Percentiles rank a stretch among this genome's conserved stretches.
Evolutionary conservation across 1,140 invertebrate genomes (phyloP).

Genomic region (Pantala flavescens): DNA sequence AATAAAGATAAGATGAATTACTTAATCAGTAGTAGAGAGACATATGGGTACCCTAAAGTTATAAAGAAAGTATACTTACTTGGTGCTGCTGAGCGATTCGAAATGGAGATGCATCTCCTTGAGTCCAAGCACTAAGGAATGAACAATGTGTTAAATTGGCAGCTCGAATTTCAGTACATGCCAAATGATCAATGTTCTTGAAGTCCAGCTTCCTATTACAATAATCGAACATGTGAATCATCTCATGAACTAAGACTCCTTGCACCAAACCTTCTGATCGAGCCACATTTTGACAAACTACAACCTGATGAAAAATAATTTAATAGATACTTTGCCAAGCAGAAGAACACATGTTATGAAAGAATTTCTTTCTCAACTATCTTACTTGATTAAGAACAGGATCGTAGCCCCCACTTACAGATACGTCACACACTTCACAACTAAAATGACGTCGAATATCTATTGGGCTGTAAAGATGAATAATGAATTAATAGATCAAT

Average conservation of each 20-base stretch:
- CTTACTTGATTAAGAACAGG: slow-evolving; percentile 70
- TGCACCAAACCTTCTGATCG: slow-evolving; percentile 52
- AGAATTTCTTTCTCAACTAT: too few species aligned
- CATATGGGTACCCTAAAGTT: too few species aligned
- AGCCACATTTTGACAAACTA: slow-evolving; percentile 82
- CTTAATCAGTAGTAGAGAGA: too few species aligned
- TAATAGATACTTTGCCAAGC: background rate
- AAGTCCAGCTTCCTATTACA: slow-evolving; percentile 83
- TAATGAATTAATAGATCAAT: slow-evolving; percentile 16
- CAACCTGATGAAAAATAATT: slow-evolving; percentile 49
- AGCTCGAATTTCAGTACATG: slow-evolving; percentile 87
- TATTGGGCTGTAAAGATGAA: slow-evolving; percentile 48
- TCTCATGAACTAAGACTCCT: slow-evolving; percentile 77
- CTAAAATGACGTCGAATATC: slow-evolving; percentile 78
- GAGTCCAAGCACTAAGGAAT: slow-evolving; percentile 63
- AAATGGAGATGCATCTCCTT: slow-evolving; percentile 63
- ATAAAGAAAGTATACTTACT: slow-evolving; percentile 35
- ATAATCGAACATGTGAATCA: slow-evolving; percentile 95
- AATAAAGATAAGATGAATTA: too few species aligned
- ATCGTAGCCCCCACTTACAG: slow-evolving; percentile 87
- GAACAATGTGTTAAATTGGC: slow-evolving; percentile 89
- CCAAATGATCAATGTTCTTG: slow-evolving; percentile 82
- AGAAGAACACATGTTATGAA: background rate
- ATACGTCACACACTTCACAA: slow-evolving; percentile 77
- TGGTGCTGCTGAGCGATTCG: slow-evolving; percentile 62